Evolutionary conservation across 2,888 invertebrate species (phyloP).

Genomic region (Drosophila meridiana): DNA sequence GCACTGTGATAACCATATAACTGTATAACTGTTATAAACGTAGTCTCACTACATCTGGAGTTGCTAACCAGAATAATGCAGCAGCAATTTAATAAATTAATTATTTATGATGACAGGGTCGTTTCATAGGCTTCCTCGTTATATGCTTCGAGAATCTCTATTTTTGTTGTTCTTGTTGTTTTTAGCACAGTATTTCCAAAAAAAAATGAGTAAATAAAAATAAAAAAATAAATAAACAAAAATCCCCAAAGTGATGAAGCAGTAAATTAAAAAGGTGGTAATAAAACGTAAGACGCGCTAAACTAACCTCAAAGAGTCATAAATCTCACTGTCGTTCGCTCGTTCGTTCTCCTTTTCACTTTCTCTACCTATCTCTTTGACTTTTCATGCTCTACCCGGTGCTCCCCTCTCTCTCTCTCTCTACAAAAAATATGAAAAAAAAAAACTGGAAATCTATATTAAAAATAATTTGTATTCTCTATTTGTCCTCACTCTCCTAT

Average conservation of each 20-base stretch:
- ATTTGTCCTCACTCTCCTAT: constrained; percentile 28
- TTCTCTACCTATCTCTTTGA: constrained; percentile 32
- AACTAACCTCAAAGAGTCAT: constrained; percentile 71
- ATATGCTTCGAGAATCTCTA: constrained; percentile 84
- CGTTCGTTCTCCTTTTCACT: constrained; percentile 36
- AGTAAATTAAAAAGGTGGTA: constrained; percentile 64
- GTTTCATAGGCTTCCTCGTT: constrained; percentile 63
- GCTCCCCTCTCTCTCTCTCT: constrained; percentile 11
- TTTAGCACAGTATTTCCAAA: constrained; percentile 61
- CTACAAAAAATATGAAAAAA: not conserved
- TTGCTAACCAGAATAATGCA: constrained; percentile 3
- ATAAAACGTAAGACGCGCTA: constrained; percentile 77
- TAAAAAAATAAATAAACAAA: not conserved
- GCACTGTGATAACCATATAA: constrained; percentile 22
- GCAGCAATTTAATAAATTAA: constrained; percentile 7
- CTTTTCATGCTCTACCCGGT: constrained; percentile 36
- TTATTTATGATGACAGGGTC: constrained; percentile 34
- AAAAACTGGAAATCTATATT: constrained; percentile 27
- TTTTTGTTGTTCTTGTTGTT: constrained; percentile 81
- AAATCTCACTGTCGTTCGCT: constrained; percentile 48
- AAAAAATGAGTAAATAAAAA: not conserved
- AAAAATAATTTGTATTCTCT: constrained; percentile 39
- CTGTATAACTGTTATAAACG: constrained; percentile 6
- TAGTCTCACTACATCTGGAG: constrained; percentile 15
- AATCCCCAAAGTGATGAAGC: constrained; percentile 17